Conservation (phyloP, 2,113 vertebrate species). For the Leptosomus discolor region DNA sequence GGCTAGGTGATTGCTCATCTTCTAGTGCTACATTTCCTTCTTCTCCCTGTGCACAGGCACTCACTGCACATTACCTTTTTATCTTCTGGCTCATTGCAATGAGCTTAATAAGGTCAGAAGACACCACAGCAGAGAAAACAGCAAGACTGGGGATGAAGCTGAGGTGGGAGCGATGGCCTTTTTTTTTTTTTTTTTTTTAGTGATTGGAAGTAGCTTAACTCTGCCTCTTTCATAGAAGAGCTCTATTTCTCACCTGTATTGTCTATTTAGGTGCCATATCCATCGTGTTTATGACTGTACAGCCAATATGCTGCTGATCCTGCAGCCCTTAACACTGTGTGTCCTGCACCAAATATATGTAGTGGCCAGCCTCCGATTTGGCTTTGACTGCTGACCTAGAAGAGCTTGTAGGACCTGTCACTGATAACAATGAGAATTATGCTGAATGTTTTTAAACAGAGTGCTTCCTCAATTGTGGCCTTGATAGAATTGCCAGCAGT, state of each 20-base stretch:
- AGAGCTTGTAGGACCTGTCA: neutral
- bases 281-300: too few species aligned
- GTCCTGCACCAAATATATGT: neutral
- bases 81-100: neutral
- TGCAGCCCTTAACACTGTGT: neutral
- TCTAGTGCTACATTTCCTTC: neutral
- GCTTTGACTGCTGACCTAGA: neutral
- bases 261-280: neutral
- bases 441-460: neutral
- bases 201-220: neutral
- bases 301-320: neutral
- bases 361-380: neutral
- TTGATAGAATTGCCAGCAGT: neutral
- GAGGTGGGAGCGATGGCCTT: neutral
- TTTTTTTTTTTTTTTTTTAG: neutral
- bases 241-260: neutral
- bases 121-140: neutral
- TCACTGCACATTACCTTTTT: neutral
- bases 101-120: neutral
- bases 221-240: neutral
- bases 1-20: neutral
- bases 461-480: neutral
- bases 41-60: accelerated
- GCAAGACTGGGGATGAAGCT: neutral
- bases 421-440: neutral